Evolutionary conservation across 2,113 vertebrate genomes (phyloP).

Genomic region (Cyphomyrus discorhynchus): DNA sequence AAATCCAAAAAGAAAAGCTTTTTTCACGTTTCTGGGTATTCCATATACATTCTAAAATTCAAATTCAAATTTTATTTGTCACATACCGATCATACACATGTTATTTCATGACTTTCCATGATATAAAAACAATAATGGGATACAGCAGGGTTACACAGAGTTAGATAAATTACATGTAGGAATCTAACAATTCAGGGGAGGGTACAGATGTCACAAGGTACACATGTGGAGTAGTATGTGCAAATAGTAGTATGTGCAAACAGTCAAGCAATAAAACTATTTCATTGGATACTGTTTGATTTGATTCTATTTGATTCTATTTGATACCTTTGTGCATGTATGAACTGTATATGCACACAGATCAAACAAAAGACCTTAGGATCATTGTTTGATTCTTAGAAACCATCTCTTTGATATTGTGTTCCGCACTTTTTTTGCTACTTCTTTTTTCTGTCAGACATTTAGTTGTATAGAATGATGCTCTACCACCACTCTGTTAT

Average conservation of each 20-base stretch:
- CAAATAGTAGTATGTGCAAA: neutral
- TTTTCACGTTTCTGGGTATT: neutral
- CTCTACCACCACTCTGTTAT: neutral
- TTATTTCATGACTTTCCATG: too few relatives aligned
- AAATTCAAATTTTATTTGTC: neutral
- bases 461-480: neutral
- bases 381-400: neutral
- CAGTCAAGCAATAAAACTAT: neutral
- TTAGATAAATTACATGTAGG: neutral
- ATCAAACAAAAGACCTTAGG: neutral
- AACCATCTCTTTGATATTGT: neutral
- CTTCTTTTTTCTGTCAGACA: neutral
- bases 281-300: neutral
- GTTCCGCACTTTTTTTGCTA: neutral
- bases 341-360: neutral
- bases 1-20: neutral
- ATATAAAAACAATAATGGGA: neutral
- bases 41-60: neutral
- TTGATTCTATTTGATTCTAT: neutral
- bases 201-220: neutral
- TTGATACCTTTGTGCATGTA: neutral
- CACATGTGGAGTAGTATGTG: neutral
- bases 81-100: neutral
- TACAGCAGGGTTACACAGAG: neutral
- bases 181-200: neutral